A percentile compares a stretch with the other conserved stretches of the same genome.
These are phyloP conservation scores for Eupelmus urozonus DNA, from an alignment of 2,888 invertebrate genomes.

Conservation along the genomic window DNA sequence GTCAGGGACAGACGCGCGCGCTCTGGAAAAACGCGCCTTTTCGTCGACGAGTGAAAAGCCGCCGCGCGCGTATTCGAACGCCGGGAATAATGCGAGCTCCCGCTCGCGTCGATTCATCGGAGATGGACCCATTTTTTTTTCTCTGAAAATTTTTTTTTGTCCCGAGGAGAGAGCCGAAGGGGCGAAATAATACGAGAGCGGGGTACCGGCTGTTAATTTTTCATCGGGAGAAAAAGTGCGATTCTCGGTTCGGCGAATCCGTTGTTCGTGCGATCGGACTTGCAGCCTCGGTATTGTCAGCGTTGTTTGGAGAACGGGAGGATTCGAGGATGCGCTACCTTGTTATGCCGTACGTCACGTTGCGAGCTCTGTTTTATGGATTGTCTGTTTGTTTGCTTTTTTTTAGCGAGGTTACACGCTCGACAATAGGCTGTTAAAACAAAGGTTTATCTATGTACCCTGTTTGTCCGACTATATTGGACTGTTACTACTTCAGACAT, in stretches of 20 bases:
- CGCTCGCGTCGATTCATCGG: neutral
- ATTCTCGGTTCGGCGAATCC: neutral
- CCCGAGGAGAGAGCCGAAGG: neutral
- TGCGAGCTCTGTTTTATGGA: neutral
- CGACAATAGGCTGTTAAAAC: too few species aligned
- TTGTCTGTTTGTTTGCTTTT: neutral
- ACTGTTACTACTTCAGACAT: too few species aligned
- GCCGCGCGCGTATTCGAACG: slow-evolving; percentile 25
- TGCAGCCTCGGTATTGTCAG: neutral
- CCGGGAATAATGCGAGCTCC: slow-evolving; percentile 1
- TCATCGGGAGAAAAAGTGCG: neutral
- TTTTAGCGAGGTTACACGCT: neutral
- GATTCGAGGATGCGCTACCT: neutral
- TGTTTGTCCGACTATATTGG: too few species aligned
- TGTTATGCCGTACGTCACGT: neutral
- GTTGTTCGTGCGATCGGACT: neutral
- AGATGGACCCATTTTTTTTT: slow-evolving; percentile 1
- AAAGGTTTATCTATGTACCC: too few species aligned
- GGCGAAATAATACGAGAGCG: neutral
- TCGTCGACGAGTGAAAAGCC: slow-evolving; percentile 10
- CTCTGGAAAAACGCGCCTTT: slow-evolving; percentile 39
- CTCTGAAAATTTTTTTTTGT: too few species aligned
- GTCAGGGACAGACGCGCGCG: slow-evolving; percentile 37
- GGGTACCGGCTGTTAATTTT: neutral
- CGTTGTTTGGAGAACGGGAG: neutral